phyloP scores from a whole-genome alignment of 1,140 invertebrate genomes.

The Atta texana region DNA sequence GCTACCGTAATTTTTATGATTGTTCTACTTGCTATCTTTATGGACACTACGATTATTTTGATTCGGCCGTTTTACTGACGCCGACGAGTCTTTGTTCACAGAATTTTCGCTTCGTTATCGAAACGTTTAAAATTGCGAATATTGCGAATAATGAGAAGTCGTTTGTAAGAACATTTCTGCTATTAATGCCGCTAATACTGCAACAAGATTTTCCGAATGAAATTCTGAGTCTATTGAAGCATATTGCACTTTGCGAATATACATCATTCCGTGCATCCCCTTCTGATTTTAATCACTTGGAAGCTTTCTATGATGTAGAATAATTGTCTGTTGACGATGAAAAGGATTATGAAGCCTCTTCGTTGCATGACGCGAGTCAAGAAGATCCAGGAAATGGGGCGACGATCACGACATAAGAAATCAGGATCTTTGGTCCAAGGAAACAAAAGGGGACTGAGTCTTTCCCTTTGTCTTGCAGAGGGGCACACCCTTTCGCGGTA shows the following conservation, averaged over 20 bases:
- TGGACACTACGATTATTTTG: slow-evolving; percentile 43
- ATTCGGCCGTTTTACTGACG: slow-evolving; percentile 14
- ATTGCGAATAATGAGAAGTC: slow-evolving; percentile 6
- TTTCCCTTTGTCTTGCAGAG: slow-evolving; percentile 77
- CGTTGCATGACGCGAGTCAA: not conserved
- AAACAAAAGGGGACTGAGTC: slow-evolving; percentile 73
- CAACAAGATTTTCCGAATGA: not conserved
- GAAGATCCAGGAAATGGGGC: slow-evolving; percentile 41
- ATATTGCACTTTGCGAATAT: not conserved
- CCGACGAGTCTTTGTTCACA: not conserved
- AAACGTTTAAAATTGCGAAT: not conserved
- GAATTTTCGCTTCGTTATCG: not conserved
- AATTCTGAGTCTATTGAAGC: slow-evolving; percentile 16
- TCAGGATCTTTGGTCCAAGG: slow-evolving; percentile 50
- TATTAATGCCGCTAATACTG: not conserved
- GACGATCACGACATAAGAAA: slow-evolving; percentile 38
- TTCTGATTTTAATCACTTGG: slow-evolving; percentile 23
- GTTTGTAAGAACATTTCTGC: not conserved
- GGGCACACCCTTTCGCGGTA: slow-evolving; percentile 72
- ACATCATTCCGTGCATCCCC: not conserved
- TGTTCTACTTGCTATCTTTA: slow-evolving; percentile 34
- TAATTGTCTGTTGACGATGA: slow-evolving; percentile 15
- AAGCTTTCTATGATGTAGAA: slow-evolving; percentile 10
- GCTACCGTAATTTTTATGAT: slow-evolving; percentile 44
- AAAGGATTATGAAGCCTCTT: not conserved